Percentiles rank a stretch among this genome's conserved stretches.
Evolutionary conservation across 2,888 invertebrate species (phyloP).

Genomic region (Orthonychiurus folsomi): DNA sequence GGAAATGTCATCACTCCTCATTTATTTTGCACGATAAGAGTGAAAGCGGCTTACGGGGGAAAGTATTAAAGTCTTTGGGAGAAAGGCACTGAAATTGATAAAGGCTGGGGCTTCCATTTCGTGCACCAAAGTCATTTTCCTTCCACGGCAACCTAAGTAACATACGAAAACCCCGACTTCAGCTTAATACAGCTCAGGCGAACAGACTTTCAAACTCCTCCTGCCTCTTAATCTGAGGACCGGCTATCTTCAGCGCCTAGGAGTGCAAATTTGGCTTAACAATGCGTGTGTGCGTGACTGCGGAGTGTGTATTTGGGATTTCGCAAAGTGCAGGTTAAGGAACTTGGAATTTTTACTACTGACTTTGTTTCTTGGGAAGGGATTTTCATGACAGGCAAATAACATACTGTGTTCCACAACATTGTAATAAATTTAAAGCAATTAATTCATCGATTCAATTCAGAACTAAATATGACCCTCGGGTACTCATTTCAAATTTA

Average conservation of each 20-base stretch:
- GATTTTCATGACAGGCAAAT: neutral
- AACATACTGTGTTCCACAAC: too few relatives aligned
- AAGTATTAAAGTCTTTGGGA: constrained; percentile 1
- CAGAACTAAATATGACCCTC: too few relatives aligned
- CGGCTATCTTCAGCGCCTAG: neutral
- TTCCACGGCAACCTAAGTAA: too few relatives aligned
- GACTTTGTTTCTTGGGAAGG: neutral
- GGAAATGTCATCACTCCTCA: constrained; percentile 38
- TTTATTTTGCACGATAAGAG: constrained; percentile 37
- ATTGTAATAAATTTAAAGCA: too few relatives aligned
- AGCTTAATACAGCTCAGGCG: too few relatives aligned
- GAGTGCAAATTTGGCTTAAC: neutral
- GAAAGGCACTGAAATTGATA: neutral
- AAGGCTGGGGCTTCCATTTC: neutral
- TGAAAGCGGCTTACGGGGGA: neutral
- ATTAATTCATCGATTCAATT: neutral
- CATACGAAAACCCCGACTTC: too few relatives aligned
- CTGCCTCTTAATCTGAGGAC: neutral
- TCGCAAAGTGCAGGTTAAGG: neutral
- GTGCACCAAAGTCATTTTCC: neutral
- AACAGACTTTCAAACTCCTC: neutral
- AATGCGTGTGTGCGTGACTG: too few relatives aligned
- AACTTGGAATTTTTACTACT: neutral
- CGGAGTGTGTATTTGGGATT: too few relatives aligned
- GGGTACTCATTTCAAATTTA: too few relatives aligned